Evolutionary conservation across 2,113 vertebrate genomes (phyloP).

Genomic region (Cyprinus carpio): DNA sequence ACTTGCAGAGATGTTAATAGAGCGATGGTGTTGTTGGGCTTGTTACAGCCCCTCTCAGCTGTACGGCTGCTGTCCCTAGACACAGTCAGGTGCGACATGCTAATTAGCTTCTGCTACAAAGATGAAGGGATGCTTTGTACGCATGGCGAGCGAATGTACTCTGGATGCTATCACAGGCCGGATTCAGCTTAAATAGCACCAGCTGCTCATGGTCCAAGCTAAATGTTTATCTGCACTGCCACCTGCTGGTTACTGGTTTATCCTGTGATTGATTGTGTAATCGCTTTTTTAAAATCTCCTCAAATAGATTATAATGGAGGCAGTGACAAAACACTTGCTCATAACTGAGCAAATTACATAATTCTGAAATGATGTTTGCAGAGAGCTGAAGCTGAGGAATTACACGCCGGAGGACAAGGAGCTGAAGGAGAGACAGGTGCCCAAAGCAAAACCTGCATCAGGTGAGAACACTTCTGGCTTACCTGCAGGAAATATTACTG

Average conservation of each 20-base stretch:
- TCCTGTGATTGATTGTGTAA: not conserved
- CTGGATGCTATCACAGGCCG: conserved; percentile 48
- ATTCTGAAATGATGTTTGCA: conserved; percentile 55
- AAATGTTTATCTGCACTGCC: conserved; percentile 59
- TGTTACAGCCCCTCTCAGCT: conserved; percentile 49
- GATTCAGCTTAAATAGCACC: conserved; percentile 11
- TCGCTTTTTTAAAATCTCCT: not conserved
- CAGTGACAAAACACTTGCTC: not conserved
- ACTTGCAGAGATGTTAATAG: conserved; percentile 56
- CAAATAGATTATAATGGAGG: not conserved
- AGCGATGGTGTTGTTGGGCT: conserved; percentile 65
- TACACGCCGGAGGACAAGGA: conserved; percentile 90
- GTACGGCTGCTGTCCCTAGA: not conserved
- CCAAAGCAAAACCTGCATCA: conserved; percentile 87
- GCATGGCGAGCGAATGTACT: conserved; percentile 8
- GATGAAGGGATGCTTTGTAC: conserved; percentile 72
- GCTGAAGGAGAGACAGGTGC: conserved; percentile 86
- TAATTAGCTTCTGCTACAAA: conserved; percentile 67
- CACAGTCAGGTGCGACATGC: conserved; percentile 71
- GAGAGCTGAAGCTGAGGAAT: conserved; percentile 91
- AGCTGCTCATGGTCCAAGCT: not conserved
- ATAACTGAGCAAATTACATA: too few relatives aligned
- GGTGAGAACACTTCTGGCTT: conserved; percentile 70
- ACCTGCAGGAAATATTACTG: not conserved
- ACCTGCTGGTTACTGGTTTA: conserved; percentile 64